A percentile compares a stretch with the other conserved stretches of the same genome.
Evolutionary conservation across 2,888 invertebrate genomes (phyloP).

Genomic region (Euplagia quadripunctaria): DNA sequence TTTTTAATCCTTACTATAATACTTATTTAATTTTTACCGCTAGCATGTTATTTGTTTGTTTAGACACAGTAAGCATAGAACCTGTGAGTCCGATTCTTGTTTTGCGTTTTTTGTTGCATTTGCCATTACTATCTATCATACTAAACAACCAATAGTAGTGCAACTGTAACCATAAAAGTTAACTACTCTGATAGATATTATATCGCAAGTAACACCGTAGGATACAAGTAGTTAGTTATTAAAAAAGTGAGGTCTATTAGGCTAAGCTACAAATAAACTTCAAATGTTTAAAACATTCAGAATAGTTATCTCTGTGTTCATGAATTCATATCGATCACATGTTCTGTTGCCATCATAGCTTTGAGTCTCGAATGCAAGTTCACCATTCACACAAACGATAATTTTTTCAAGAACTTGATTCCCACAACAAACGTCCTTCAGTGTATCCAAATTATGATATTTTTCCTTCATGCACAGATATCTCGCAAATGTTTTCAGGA

Average conservation of each 20-base stretch:
- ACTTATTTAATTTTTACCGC: too few relatives aligned
- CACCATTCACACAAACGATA: not conserved
- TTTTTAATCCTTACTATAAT: too few relatives aligned
- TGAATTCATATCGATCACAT: not conserved
- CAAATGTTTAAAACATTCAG: not conserved
- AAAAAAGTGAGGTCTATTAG: not conserved
- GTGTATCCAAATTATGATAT: not conserved
- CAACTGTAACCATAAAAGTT: too few relatives aligned
- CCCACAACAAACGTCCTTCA: not conserved
- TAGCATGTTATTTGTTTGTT: too few relatives aligned
- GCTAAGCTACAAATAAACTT: not conserved
- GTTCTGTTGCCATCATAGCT: not conserved
- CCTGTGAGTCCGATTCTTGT: too few relatives aligned
- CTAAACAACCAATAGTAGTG: too few relatives aligned
- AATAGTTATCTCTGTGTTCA: not conserved
- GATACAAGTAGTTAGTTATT: too few relatives aligned
- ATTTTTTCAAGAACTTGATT: not conserved
- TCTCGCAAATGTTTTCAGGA: not conserved
- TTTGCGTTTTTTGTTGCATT: too few relatives aligned
- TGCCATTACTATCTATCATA: too few relatives aligned
- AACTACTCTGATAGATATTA: too few relatives aligned
- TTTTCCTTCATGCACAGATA: not conserved
- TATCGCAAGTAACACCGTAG: too few relatives aligned
- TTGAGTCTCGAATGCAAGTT: not conserved
- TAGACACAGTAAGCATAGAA: too few relatives aligned